Evolutionary conservation across 1,140 invertebrate genomes (phyloP).

Genomic region (Nasonia vitripennis): DNA sequence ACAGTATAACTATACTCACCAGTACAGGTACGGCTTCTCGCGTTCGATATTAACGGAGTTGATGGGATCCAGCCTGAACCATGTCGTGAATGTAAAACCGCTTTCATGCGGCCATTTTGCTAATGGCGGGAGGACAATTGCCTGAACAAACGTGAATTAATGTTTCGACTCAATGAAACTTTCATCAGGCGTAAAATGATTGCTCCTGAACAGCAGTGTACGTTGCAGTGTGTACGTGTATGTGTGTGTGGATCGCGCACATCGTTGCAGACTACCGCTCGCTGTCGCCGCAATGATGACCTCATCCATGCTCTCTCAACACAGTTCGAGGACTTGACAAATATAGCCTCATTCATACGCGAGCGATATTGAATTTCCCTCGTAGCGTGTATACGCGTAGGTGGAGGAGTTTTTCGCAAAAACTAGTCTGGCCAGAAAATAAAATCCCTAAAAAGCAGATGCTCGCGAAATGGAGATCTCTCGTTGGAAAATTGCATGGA

Average conservation of each 20-base stretch:
- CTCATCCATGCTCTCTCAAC: too few relatives aligned
- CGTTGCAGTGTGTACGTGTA: too few relatives aligned
- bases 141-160: constrained; percentile 77
- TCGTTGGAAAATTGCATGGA: neutral
- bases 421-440: neutral
- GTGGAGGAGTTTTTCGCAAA: neutral
- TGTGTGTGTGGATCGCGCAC: too few relatives aligned
- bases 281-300: too few relatives aligned
- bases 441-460: neutral
- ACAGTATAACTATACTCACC: constrained; percentile 79
- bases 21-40: constrained; percentile 98
- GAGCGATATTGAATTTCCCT: too few relatives aligned
- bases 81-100: constrained; percentile 99
- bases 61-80: constrained; percentile 98
- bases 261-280: too few relatives aligned
- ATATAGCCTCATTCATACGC: too few relatives aligned
- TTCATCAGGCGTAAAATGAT: neutral
- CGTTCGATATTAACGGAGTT: constrained; percentile 99
- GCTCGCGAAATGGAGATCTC: neutral
- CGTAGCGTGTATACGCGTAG: neutral
- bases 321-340: too few relatives aligned
- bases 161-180: constrained; percentile 25
- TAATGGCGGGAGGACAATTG: constrained; percentile 96
- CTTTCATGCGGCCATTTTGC: constrained; percentile 99
- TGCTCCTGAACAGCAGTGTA: neutral